A percentile compares a stretch with the other conserved stretches of the same genome.
Conservation (phyloP, 2,888 invertebrate genomes). For the Cheilosia vernalis region DNA sequence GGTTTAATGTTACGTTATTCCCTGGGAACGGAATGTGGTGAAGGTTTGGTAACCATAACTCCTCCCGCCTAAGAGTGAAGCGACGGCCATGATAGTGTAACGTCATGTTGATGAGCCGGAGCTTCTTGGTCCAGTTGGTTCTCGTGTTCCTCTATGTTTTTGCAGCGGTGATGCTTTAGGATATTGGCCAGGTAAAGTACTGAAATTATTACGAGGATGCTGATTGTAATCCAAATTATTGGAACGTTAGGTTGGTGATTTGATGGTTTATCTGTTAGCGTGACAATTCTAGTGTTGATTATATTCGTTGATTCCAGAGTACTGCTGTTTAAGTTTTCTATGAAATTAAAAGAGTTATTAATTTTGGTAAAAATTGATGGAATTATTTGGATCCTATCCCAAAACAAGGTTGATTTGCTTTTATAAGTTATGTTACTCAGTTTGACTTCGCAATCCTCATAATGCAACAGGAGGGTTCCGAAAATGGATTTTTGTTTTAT, state of each 20-base stretch:
- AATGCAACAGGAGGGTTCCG: neutral
- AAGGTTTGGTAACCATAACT: too few relatives aligned
- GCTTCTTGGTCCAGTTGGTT: neutral
- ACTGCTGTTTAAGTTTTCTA: neutral
- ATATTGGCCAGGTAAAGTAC: neutral
- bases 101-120: too few relatives aligned
- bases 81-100: too few relatives aligned
- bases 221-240: neutral
- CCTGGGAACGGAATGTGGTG: too few relatives aligned
- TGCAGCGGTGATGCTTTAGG: neutral
- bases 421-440: neutral
- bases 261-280: neutral
- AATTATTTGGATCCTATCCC: slow-evolving; percentile 10
- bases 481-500: neutral
- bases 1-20: too few relatives aligned
- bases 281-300: neutral
- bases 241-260: neutral
- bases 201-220: neutral
- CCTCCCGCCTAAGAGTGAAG: too few relatives aligned
- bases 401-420: slow-evolving; percentile 1
- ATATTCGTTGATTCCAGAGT: neutral
- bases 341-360: neutral
- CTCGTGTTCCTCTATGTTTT: neutral
- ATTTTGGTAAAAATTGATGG: neutral
- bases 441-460: neutral